Conservation (phyloP, 2,888 invertebrate genomes). For the Yponomeuta evonymella region DNA sequence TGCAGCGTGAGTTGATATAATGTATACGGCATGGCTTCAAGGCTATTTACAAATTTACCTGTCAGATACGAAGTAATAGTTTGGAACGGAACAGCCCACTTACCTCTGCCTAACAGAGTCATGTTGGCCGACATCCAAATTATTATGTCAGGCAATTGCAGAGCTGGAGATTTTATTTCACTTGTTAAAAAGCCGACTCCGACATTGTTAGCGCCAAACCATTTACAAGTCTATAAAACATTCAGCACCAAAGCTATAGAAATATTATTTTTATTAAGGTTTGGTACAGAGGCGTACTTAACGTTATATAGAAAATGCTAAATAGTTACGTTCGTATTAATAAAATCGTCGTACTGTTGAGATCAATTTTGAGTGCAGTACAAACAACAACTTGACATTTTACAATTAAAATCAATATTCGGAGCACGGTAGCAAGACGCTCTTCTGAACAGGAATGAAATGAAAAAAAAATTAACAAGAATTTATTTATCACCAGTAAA, state of each 20-base stretch:
- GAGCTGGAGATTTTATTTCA: neutral
- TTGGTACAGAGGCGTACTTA: too few species aligned
- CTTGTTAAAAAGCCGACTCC: neutral
- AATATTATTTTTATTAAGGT: too few species aligned
- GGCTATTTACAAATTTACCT: neutral
- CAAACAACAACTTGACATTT: too few species aligned
- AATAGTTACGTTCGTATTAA: too few species aligned
- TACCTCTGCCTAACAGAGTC: neutral
- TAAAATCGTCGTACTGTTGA: too few species aligned
- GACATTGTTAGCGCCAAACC: neutral
- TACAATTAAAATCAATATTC: too few species aligned
- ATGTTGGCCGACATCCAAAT: constrained; percentile 6
- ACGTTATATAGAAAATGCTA: too few species aligned
- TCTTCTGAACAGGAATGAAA: too few species aligned
- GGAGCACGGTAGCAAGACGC: too few species aligned
- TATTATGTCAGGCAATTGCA: constrained; percentile 2
- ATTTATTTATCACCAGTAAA: too few species aligned
- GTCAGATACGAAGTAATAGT: neutral
- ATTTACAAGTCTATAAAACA: neutral
- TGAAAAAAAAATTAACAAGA: too few species aligned
- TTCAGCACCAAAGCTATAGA: neutral
- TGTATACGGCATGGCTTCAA: neutral
- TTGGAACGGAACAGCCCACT: neutral
- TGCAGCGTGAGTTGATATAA: neutral
- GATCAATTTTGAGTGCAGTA: too few species aligned